Base-by-base conservation (phyloP, 2,797 vertebrate species). In the Hipposideros larvatus region DNA sequence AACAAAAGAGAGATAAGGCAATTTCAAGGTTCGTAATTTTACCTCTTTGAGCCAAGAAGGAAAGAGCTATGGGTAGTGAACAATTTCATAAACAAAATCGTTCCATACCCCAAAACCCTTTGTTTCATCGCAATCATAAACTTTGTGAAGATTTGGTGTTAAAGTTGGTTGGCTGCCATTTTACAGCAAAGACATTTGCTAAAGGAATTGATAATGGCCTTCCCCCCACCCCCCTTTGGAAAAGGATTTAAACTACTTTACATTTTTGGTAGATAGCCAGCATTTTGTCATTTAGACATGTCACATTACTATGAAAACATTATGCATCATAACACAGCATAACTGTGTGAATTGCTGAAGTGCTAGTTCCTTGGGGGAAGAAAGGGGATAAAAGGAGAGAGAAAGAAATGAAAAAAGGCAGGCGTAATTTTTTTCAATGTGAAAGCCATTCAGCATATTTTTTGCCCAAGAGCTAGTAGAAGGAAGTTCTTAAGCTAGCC, bases 231-330 rank as follows among this genome's bases (percentile, higher is more conserved):
- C 15, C 61, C 71, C 14, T 43, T 5, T 85, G 86, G 34, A 51
- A 95, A 96, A 96, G 46, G 43, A 90, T 61, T 48, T 79, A 66
- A 98, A 57, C 65, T 87, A 9, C 90, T 98, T 98, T 98, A 92
- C 59, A 57, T 96, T 98, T 98, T 98, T 98, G 97, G 96, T 97
- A 97, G 91, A 74, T 94, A 98, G 96, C 97, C 98, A 98, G 90
- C 7, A 53, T 98, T 98, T 98, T 98, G 97, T 97, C 97, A 96
- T 98, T 98, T 98, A 97, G 92, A 92, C 85, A 82, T 97, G 96
- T 96, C 97, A 95, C 68, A 63, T 98, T 87, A 0, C 97, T 98
- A 98, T 97, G 95, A 98, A 98, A 98, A 97, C 84, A 97, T 97
- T 95, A 97, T 98, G 97, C 95, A 96, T 98, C 94, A 95, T 97